phyloP scores from a whole-genome alignment of 2,888 invertebrate genomes.

The Pterostichus niger region DNA sequence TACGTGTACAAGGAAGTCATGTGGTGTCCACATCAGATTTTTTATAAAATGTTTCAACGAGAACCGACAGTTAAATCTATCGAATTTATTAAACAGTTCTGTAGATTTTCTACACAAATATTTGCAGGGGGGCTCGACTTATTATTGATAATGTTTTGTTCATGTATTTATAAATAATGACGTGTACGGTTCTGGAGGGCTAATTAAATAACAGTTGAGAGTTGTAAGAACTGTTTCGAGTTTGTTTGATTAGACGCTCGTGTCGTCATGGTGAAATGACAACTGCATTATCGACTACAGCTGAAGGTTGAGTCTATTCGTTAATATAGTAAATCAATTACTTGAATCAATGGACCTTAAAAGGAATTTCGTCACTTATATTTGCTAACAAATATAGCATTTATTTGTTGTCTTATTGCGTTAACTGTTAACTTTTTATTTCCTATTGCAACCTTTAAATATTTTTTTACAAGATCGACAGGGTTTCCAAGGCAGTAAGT shows the following conservation, averaged over 20 bases:
- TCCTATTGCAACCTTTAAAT: neutral
- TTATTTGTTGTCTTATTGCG: neutral
- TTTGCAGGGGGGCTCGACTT: too few species aligned
- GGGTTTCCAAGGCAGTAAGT: too few species aligned
- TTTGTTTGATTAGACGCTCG: constrained; percentile 1
- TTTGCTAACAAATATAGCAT: constrained; percentile 8
- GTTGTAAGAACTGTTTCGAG: neutral
- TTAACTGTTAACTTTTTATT: neutral
- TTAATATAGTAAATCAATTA: neutral
- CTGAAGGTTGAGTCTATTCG: neutral
- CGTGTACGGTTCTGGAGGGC: too few species aligned
- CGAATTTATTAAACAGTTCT: too few species aligned
- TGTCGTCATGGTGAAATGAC: constrained; percentile 4
- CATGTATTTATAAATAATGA: too few species aligned
- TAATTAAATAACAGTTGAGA: neutral
- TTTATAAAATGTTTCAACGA: too few species aligned
- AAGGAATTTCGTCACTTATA: neutral
- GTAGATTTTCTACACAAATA: too few species aligned
- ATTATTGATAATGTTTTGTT: too few species aligned
- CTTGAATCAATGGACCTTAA: constrained; percentile 5
- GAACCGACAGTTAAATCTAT: too few species aligned
- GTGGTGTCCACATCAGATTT: too few species aligned
- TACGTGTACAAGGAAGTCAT: too few species aligned
- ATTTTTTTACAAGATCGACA: too few species aligned
- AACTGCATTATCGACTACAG: neutral